A percentile compares a stretch with the other conserved stretches of the same genome.
These are phyloP conservation scores for Sebastes baramenuke DNA, from an alignment of 2,797 vertebrate genomes.

Conservation along the genomic window DNA sequence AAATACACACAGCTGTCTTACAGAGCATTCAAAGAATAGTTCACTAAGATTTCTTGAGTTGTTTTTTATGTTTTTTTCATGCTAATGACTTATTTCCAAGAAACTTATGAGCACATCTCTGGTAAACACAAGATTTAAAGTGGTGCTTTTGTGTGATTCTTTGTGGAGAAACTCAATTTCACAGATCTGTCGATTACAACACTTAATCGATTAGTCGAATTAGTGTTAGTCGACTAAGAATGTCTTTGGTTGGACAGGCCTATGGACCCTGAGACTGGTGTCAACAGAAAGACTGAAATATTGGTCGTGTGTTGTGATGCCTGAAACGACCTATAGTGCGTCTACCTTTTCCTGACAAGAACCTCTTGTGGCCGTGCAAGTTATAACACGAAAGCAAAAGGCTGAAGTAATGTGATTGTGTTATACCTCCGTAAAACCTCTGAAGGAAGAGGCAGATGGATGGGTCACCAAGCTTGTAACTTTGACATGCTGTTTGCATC, in stretches of 20 bases:
- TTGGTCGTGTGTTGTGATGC: not conserved
- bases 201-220: fast-evolving
- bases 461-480: not conserved
- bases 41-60: not conserved
- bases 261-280: not conserved
- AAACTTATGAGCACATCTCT: not conserved
- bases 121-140: no score
- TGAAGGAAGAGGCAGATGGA: not conserved
- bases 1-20: not conserved
- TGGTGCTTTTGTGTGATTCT: no score
- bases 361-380: not conserved
- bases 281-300: not conserved
- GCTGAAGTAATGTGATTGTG: not conserved
- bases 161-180: no score
- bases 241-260: no score
- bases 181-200: no score
- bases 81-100: not conserved
- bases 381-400: not conserved
- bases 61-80: not conserved
- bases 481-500: not conserved
- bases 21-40: not conserved
- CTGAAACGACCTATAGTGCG: not conserved
- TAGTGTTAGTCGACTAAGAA: no score
- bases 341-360: not conserved
- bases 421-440: not conserved